phyloP scores from a whole-genome alignment of 1,140 invertebrate genomes.

The Leptoteleia sp. region DNA sequence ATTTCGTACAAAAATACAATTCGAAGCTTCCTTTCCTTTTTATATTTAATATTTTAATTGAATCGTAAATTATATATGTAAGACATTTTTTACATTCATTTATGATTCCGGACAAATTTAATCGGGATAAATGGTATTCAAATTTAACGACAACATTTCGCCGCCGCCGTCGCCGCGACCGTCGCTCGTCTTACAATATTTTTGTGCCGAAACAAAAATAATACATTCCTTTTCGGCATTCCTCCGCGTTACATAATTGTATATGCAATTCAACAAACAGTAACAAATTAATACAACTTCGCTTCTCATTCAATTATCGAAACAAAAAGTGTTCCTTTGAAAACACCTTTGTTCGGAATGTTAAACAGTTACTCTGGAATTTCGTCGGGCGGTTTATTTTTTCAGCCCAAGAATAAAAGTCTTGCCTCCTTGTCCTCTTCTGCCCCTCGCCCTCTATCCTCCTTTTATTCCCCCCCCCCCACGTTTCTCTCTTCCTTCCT shows the following conservation, averaged over 20 bases:
- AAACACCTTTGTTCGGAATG: conserved; percentile 37
- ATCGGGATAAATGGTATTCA: conserved; percentile 33
- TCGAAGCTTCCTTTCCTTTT: conserved; percentile 30
- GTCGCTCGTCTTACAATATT: conserved; percentile 17
- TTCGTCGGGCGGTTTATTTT: conserved; percentile 19
- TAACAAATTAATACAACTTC: conserved; percentile 42
- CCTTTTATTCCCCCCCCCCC: background rate
- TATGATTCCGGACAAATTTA: conserved; percentile 27
- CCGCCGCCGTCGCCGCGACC: background rate
- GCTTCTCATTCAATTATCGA: conserved; percentile 42
- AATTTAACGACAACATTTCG: conserved; percentile 53
- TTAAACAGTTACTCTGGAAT: conserved; percentile 22
- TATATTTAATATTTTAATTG: conserved; percentile 63
- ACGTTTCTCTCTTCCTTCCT: background rate
- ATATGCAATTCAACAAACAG: conserved; percentile 31
- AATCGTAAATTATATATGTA: conserved; percentile 57
- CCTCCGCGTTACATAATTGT: conserved; percentile 43
- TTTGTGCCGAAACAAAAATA: conserved; percentile 40
- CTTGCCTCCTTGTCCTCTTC: background rate
- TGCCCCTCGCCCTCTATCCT: background rate
- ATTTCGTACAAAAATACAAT: conserved; percentile 59
- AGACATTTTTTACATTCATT: conserved; percentile 37
- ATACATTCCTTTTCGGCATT: conserved; percentile 52
- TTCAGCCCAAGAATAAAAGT: conserved; percentile 23
- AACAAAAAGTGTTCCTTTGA: conserved; percentile 31